Evolutionary conservation across 2,888 invertebrate genomes (phyloP).

Genomic region (Plemyria rubiginata): DNA sequence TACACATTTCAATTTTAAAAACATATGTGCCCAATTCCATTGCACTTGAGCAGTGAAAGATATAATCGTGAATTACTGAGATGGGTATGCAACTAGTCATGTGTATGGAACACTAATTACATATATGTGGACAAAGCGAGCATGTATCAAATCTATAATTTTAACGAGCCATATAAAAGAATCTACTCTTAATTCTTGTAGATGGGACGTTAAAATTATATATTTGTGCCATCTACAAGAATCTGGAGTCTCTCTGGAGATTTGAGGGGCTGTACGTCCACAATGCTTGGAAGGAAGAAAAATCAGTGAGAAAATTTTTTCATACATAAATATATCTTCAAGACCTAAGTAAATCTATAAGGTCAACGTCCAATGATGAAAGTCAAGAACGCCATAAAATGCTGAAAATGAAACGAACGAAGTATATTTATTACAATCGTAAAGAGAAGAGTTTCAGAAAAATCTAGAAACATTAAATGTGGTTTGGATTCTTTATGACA

Average conservation of each 20-base stretch:
- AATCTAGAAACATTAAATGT: slow-evolving; percentile 41
- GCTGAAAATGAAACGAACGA: slow-evolving; percentile 35
- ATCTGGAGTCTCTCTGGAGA: background rate
- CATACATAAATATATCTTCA: background rate
- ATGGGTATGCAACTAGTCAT: background rate
- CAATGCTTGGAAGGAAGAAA: background rate
- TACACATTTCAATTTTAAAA: background rate
- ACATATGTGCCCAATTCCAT: background rate
- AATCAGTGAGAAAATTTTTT: too few relatives aligned
- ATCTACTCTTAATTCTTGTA: too few relatives aligned
- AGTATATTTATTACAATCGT: slow-evolving; percentile 30
- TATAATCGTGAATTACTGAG: background rate
- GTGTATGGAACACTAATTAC: background rate
- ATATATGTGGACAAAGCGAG: background rate
- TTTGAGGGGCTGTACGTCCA: background rate
- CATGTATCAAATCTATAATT: background rate
- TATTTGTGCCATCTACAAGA: background rate
- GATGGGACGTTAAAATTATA: too few relatives aligned
- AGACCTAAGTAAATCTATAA: slow-evolving; percentile 19
- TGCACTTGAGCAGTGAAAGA: background rate
- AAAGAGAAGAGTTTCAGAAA: slow-evolving; percentile 47
- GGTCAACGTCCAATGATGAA: slow-evolving; percentile 35
- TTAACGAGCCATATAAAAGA: background rate
- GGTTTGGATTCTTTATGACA: slow-evolving; percentile 9
- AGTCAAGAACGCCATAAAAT: slow-evolving; percentile 22